phyloP scores from a whole-genome alignment of 2,797 vertebrate species.

The Gambelia wislizenii region DNA sequence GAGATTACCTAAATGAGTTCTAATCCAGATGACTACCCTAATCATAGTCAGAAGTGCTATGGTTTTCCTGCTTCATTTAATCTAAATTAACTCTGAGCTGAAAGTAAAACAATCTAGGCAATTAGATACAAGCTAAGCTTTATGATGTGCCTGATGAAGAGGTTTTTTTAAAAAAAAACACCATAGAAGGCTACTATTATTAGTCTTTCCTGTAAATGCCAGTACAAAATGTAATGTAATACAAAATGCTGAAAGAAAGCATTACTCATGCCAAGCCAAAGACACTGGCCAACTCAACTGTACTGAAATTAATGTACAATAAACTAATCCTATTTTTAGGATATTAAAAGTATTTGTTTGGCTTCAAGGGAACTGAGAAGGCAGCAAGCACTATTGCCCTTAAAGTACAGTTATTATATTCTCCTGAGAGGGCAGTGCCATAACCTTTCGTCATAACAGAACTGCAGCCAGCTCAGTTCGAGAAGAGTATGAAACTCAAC shows the following conservation, averaged over 20 bases:
- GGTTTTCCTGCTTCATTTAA: background rate
- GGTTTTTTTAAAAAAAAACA: background rate
- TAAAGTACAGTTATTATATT: background rate
- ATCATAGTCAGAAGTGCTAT: background rate
- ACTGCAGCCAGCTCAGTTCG: background rate
- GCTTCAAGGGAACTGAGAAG: background rate
- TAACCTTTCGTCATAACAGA: background rate
- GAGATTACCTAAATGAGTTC: background rate
- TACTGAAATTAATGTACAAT: background rate
- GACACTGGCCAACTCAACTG: background rate
- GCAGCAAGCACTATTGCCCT: background rate
- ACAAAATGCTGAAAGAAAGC: background rate
- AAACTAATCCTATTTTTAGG: background rate
- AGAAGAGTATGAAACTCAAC: background rate
- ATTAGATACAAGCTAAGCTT: background rate
- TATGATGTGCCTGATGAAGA: background rate
- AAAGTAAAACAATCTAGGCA: background rate
- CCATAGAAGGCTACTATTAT: background rate
- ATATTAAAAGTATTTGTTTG: too few species aligned
- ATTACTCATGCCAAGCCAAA: background rate
- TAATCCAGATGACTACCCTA: background rate
- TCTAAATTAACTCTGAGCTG: conserved; percentile 15
- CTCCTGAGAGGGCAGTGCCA: background rate
- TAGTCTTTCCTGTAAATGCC: background rate
- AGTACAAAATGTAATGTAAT: background rate